Percentiles rank a stretch among this genome's conserved stretches.
Conservation (phyloP, 2,113 vertebrate species). For the Orientallactaga bullata region DNA sequence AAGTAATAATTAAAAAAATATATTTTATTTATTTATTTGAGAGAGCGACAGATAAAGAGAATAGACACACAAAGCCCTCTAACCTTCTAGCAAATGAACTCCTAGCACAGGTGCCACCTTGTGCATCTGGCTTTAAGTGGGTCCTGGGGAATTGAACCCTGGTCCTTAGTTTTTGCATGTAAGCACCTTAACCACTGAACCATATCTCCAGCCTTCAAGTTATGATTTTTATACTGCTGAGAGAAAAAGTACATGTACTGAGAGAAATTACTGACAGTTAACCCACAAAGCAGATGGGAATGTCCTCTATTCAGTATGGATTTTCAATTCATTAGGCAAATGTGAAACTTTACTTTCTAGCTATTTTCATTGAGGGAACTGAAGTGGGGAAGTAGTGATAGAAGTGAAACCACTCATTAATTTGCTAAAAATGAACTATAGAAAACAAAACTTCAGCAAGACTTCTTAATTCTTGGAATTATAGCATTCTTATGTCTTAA, state of each 20-base stretch:
- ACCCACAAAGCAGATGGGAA: conserved; percentile 84
- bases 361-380: conserved; percentile 79
- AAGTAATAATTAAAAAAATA: conserved; percentile 59
- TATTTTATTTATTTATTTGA: no score
- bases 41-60: no score
- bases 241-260: conserved; percentile 52
- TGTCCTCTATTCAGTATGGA: conserved; percentile 79
- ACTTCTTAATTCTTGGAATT: conserved; percentile 60
- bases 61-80: no score
- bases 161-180: no score
- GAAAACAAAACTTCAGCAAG: conserved; percentile 60
- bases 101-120: no score
- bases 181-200: no score
- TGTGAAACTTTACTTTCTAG: conserved; percentile 87
- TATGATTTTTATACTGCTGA: conserved; percentile 71
- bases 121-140: no score
- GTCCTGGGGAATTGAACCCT: no score
- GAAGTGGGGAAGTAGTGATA: conserved; percentile 79
- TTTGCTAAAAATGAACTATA: conserved; percentile 56
- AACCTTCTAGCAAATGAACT: no score
- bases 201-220: conserved; percentile 55
- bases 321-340: conserved; percentile 87
- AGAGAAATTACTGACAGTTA: conserved; percentile 85
- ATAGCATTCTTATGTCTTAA: conserved; percentile 57
- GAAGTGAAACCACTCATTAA: conserved; percentile 79